Base-by-base conservation (phyloP, 2,113 vertebrate species). In the Accipiter cooperii region DNA sequence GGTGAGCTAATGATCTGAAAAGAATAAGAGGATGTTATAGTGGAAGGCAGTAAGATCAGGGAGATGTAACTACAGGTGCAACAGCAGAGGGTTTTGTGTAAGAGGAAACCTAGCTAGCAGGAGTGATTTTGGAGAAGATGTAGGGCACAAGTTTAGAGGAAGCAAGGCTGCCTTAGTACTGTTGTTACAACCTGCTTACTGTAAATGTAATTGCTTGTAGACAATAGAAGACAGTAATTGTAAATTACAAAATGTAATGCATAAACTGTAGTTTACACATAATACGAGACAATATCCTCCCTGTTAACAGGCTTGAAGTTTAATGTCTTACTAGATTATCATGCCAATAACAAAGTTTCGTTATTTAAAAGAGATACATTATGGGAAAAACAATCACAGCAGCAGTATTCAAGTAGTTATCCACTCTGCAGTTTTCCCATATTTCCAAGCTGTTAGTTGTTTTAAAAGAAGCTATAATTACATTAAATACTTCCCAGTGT, bases 321-420 rank as follows among this genome's bases (percentile, higher is more conserved):
- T 85, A 96, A 94, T 91, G 81, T 80, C 75, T 96, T 70, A 74
- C 91, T 77, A 87, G 81, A 93, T 95, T 96, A 96, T 95, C 78
- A 70, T 93, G 71, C 91, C 91, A 96, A 88, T 91, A 97, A 91
- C 0, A 7, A 91, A 93, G 84, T 93, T 96, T 76, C 0, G 5
- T 93, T 97, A 93, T 96, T 96, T 91, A 97, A 96, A 78, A 86
- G 91, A 96, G 89, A 75, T 84, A 93, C 74, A 89, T 95, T 94
- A 89, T 60, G 64, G 71, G 70, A 85, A 91, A 91, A 90, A 76
- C 89, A 93, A 93, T 95, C 78, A 84, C 16, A 93, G 87, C 82
- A 66, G 91, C 60, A 47, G 78, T 93, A 70, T 87, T 95, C n/a
- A 66, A 85, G 86, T 71, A 92, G 84, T 93, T 92, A 93, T 4